Conservation (phyloP, 1,140 invertebrate genomes). For the Heliconius hewitsoni region DNA sequence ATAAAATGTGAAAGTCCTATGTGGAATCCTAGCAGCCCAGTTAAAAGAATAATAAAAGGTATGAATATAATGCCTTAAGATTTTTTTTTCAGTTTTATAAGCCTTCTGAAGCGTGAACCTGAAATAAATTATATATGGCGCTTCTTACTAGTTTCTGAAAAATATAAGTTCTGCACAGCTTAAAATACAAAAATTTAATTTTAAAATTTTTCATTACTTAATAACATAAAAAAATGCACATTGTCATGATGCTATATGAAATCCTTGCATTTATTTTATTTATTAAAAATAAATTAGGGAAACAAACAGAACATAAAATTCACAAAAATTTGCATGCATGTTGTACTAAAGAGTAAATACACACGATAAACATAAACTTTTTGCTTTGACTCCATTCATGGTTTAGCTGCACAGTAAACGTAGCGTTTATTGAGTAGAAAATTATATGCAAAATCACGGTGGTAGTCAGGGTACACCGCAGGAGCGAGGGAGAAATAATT, state of each 20-base stretch:
- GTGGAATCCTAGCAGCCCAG: no score
- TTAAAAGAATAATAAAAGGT: no score
- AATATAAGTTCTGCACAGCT: background rate
- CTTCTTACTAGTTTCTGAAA: no score
- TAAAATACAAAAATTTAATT: background rate
- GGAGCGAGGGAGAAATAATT: conserved; percentile 64
- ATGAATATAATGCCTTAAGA: no score
- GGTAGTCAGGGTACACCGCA: conserved; percentile 60
- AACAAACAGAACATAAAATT: no score
- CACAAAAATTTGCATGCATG: no score
- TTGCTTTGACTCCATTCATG: conserved; percentile 35
- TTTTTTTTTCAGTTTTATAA: no score
- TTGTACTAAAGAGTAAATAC: background rate
- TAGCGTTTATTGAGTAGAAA: conserved; percentile 70
- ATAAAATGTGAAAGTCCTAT: no score
- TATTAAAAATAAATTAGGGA: no score
- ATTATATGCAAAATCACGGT: conserved; percentile 76
- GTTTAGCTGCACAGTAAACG: conserved; percentile 43
- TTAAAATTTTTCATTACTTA: background rate
- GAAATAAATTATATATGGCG: no score
- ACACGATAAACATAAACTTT: background rate
- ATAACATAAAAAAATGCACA: background rate
- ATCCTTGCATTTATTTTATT: background rate
- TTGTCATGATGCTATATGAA: background rate
- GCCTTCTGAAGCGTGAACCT: no score